phyloP scores from a whole-genome alignment of 2,888 invertebrate species.

The Callosobruchus maculatus region DNA sequence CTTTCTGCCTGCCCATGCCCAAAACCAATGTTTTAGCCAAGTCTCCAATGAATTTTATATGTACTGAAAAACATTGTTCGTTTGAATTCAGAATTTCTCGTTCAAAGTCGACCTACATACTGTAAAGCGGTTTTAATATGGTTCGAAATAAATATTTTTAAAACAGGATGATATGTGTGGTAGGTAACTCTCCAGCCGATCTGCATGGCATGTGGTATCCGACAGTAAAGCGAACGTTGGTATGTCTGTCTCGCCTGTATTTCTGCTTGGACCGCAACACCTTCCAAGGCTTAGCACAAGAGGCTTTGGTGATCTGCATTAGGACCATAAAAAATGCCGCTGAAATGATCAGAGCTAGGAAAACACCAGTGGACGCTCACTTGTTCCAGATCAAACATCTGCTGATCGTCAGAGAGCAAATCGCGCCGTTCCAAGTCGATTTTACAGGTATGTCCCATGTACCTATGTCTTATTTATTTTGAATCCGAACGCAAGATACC shows the following conservation, averaged over 20 bases:
- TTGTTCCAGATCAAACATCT: slow-evolving; percentile 98
- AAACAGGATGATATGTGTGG: too few species aligned
- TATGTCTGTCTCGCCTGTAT: slow-evolving; percentile 88
- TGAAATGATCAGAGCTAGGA: slow-evolving; percentile 70
- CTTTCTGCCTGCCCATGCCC: too few species aligned
- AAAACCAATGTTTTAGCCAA: too few species aligned
- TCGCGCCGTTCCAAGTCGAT: slow-evolving; percentile 90
- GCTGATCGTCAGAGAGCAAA: slow-evolving; percentile 93
- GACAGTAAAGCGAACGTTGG: slow-evolving; percentile 89
- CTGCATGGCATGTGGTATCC: slow-evolving; percentile 99
- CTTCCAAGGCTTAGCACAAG: slow-evolving; percentile 93
- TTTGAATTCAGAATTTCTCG: too few species aligned
- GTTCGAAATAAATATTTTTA: too few species aligned
- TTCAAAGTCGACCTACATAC: too few species aligned
- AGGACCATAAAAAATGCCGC: slow-evolving; percentile 83
- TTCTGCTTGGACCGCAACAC: slow-evolving; percentile 92
- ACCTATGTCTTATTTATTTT: too few species aligned
- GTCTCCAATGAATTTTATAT: too few species aligned
- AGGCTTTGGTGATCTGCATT: slow-evolving; percentile 89
- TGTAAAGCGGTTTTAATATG: too few species aligned
- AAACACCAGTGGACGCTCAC: slow-evolving; percentile 82
- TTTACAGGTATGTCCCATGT: slow-evolving; percentile 2
- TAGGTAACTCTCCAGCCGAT: slow-evolving; percentile 60
- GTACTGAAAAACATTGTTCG: too few species aligned
- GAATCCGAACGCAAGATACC: too few species aligned